Base-by-base conservation (phyloP, 2,888 invertebrate species). In the Sepioteuthis lessoniana region DNA sequence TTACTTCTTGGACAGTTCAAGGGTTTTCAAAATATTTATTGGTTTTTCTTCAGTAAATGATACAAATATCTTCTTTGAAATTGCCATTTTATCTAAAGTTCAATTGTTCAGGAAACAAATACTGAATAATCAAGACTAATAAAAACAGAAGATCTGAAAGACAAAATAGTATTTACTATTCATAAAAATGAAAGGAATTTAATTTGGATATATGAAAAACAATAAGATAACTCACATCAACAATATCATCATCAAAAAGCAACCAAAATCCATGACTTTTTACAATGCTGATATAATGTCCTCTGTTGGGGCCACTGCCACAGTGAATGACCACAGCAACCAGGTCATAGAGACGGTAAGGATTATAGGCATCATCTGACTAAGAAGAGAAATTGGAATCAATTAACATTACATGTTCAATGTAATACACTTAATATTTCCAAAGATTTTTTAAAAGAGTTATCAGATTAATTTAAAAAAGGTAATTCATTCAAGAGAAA, bases 271-370 rank as follows among this genome's bases (percentile, higher is more conserved):
- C 99, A 97, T 99, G 99, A 97, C 99, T 99, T 97, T 99, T 99
- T 94, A 99, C 99, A 97, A 99, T 99, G 97, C 99, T 99, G 97
- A 99, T 99, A 97, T 99, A 99, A 97, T 99, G 99, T 50, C 99
- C 99, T 94, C 99, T 98, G 98, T 99, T 99, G 95, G 99, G 99
- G 94, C 99, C 99, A 95, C 99, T 99, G 95, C 99, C 99, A 97
- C 99, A 99, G 97, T 99, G 99, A 96, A 99, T 99, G 95, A 99
- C 99, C 95, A 99, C 99, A 91, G 99, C 99, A 95, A 99, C 99
- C 96, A 99, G 98, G 97, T 99, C 99, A 97, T 99, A 99, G 96
- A 99, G 98, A 95, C 99, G 98, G 98, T 99, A 99, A 60, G 99
- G 99, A 97, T 99, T 99, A 95, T 99, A 98, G 46, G 99, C 99